A percentile compares a stretch with the other conserved stretches of the same genome.
phyloP scores from a whole-genome alignment of 2,113 vertebrate genomes.

The Cervus canadensis region DNA sequence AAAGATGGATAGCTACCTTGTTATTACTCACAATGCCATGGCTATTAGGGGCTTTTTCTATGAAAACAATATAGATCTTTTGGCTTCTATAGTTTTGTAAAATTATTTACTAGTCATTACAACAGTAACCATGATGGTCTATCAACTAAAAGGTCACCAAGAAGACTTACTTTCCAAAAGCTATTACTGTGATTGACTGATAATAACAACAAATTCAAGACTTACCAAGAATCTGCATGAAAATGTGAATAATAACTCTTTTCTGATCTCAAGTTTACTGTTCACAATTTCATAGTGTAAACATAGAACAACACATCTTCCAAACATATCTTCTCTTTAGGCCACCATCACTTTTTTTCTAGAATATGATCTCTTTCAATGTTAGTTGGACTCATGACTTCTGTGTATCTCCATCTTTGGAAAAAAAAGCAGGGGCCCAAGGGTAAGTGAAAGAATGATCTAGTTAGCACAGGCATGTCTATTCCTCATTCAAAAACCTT shows the following conservation, averaged over 20 bases:
- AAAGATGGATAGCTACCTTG: background rate
- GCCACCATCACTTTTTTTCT: background rate
- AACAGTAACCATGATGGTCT: background rate
- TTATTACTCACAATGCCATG: background rate
- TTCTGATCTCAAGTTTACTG: background rate
- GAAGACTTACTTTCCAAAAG: background rate
- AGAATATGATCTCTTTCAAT: background rate
- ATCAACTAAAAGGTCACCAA: background rate
- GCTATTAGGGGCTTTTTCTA: background rate
- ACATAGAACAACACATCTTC: background rate
- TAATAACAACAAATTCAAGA: background rate
- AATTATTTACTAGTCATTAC: background rate
- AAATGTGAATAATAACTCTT: background rate
- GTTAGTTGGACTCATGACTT: background rate
- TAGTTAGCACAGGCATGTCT: background rate
- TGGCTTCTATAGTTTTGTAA: background rate
- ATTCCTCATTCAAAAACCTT: background rate
- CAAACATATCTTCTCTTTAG: background rate
- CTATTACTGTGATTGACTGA: background rate
- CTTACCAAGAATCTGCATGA: background rate
- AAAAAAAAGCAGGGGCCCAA: background rate
- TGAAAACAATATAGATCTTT: background rate
- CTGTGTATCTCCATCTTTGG: background rate
- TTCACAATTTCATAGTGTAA: background rate
- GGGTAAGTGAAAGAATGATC: background rate